Evolutionary conservation across 2,113 vertebrate genomes (phyloP), one percentile per base, ranked within the genome.

Genomic region (Cygnus buccinator): DNA sequence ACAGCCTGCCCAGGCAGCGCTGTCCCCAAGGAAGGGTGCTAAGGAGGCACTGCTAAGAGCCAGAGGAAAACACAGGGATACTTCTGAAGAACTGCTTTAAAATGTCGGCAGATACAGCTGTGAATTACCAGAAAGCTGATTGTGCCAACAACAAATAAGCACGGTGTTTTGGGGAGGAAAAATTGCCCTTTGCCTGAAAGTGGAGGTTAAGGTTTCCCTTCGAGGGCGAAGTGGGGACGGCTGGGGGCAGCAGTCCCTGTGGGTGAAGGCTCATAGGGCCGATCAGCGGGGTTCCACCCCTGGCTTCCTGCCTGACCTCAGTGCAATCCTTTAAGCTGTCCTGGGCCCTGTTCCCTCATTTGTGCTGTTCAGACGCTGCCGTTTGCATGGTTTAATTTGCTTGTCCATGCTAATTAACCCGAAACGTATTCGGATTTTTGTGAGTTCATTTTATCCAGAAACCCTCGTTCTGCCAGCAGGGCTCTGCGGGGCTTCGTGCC

Each of bases 181-280:
- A 0, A 0, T 1, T 22, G 37, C 15, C 1, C 65, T 72, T 67
- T 61, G 37, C 37, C 22, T 23, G 29, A 14, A 22, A 57, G 20
- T 37, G 17, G 52, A 9, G 72, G 21, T 8, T 57, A 9, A 41
- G 23, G 15, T 46, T 19, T 28, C 35, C 26, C 13, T 16, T 20
- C 13, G 10, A 57, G 39, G 21, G 29, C 12, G 39, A 26, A 22
- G 26, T 28, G 16, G 11, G 29, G 52, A 22, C 37, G n/a, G 15
- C 15, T 9, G 63, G 59, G n/a, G n/a, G 59, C 39, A 19, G 28
- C 11, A 13, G 28, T 16, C 25, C 63, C 17, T 9, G 18, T 6
- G 29, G 41, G 28, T 13, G 39, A 22, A 46, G 23, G 21, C 41
- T 41, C 14, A 7, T 18, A 33, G 2, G 11, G 65, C 18, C 31